A percentile compares a stretch with the other conserved stretches of the same genome.
Conservation (phyloP, 1,140 invertebrate genomes). For the Hylaeus volcanicus region DNA sequence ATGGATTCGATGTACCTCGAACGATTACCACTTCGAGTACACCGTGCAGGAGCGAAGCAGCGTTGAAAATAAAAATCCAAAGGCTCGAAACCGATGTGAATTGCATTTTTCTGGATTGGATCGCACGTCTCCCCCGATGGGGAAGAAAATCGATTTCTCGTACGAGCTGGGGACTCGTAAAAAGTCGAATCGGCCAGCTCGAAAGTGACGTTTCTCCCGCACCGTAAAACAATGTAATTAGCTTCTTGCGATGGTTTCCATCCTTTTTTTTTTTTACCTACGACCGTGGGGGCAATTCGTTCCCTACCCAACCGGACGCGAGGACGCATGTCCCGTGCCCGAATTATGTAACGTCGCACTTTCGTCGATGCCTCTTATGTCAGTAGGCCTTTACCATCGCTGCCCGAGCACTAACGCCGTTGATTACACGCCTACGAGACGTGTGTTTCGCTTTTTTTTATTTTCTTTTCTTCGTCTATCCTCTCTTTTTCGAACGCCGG, state of each 20-base stretch:
- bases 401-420: conserved; percentile 1
- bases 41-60: too few species aligned
- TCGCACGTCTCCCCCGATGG: neutral
- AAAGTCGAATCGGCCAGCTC: neutral
- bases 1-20: too few species aligned
- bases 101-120: neutral
- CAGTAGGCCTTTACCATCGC: conserved; percentile 29
- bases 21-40: too few species aligned
- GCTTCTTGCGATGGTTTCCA: conserved; percentile 49
- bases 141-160: conserved; percentile 34
- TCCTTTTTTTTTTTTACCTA: conserved; percentile 44
- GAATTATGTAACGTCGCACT: conserved; percentile 74
- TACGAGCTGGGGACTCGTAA: neutral
- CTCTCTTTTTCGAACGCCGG: neutral
- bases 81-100: neutral
- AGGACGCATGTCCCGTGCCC: conserved; percentile 71
- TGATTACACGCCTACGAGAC: neutral
- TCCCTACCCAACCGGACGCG: conserved; percentile 41
- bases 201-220: conserved; percentile 45
- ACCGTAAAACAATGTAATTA: conserved; percentile 59
- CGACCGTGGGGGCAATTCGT: conserved; percentile 42
- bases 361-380: conserved; percentile 70
- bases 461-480: neutral
- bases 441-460: neutral
- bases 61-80: neutral